Base-by-base conservation (phyloP, 1,140 invertebrate genomes). In the Lamellibrachia luymesi region DNA sequence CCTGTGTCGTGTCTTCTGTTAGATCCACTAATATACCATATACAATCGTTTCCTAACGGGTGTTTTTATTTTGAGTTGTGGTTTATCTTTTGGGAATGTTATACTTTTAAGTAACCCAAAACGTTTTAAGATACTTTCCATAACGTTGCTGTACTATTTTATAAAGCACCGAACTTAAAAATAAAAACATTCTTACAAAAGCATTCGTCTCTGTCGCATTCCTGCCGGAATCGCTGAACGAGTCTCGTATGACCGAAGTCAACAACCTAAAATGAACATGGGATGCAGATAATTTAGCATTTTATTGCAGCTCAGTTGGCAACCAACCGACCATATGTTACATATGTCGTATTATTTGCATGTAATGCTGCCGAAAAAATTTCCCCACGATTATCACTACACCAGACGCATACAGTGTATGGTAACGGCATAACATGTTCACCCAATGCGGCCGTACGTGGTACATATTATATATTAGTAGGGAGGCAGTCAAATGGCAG, bases 101-200 rank as follows among this genome's bases (percentile, higher is more conserved):
- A 38, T 38, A 38, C 38, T 38, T 38, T 38, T 38, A 38, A 38
- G 38, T 38, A 38, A 38, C 38, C 38, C 38, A 38, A 38, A 38
- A 38, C 0, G 38, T 38, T 38, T 38, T 0, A 80, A 10, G 13
- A 80, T 22, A 80, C 64, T 80, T 17, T 10, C 13, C 13, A 80
- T 22, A 80, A 4, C 64, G 13, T 80, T 2, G 4, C 13, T 10
- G 64, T 22, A 80, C 6, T 80, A 80, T 80, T 80, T 22, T 80
- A 17, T 38, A 38, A 38, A 38, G 38, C 38, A 38, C 38, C 38
- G 38, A 38, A 38, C 38, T 38, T 38, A 38, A 38, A 38, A 38
- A 38, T 38, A 38, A 38, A 38, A 38, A 38, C 38, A 91, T 90
- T 95, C 95, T 95, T 95, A 96, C 96, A 96, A 92, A 94, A 95